Base-by-base conservation (phyloP, 2,888 invertebrate genomes). In the Nomada flava region DNA sequence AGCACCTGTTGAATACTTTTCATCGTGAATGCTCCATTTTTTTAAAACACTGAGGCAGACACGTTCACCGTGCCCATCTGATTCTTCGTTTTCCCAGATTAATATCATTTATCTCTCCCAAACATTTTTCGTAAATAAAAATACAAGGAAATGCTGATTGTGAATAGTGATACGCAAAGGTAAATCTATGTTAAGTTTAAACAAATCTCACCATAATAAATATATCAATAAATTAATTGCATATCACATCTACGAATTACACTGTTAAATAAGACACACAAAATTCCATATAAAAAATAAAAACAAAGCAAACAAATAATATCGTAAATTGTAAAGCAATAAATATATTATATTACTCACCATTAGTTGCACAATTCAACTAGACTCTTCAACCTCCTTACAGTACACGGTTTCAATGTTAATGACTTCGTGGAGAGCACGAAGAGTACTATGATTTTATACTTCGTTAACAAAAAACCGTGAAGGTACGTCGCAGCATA, bases 1-100 rank as follows among this genome's bases (percentile, higher is more conserved):
- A 53, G 53, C 53, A 63, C 72, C 72, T 72, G 72, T 72, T 72
- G 72, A 72, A 53, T 36, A 52, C 5, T 36, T 53, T 52, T 55
- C 72, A 0, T 63, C 26, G 2, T 11, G 55, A 13, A 42, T 29
- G 5, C n/a, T 55, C 26, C 26, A 26, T 44, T 55, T 55, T 57
- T 64, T 53, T n/a, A 26, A 52, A 63, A 53, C 62, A 26, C 53
- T 63, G 42, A 42, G 0, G 18, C 23, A 10, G 7, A 23, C 3
- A n/a, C 13, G 15, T 42, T 23, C 29, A 36, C 29, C 0, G 5
- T 15, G 29, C 20, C 20, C 5, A 3, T 23, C 53, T 63, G 42
- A 44, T n/a, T 62, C 23, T 13, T 55, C 15, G 0, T 29, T n/a
- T 59, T 13, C 1, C 26, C 13, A 15, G 26, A 0, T 57, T 13